Percentiles rank a stretch among this genome's conserved stretches.
phyloP scores from a whole-genome alignment of 2,888 invertebrate genomes.

The Teinopalpus imperialis region DNA sequence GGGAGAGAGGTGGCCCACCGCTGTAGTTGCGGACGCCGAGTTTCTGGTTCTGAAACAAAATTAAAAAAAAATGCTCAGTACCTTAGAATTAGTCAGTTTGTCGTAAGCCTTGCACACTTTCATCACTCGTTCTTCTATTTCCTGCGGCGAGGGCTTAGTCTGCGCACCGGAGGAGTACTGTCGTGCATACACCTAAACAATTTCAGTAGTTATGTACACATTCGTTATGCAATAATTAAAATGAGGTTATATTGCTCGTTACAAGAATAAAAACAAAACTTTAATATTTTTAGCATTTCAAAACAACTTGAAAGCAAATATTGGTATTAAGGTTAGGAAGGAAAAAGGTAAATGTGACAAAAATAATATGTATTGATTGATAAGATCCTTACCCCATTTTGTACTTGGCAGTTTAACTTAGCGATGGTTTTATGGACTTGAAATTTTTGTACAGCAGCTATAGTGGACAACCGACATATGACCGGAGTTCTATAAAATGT shows the following conservation, averaged over 20 bases:
- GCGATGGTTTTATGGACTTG: conserved; percentile 50
- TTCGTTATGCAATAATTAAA: conserved; percentile 75
- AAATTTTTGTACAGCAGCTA: conserved; percentile 66
- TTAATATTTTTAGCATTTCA: too few relatives aligned
- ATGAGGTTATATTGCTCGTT: conserved; percentile 61
- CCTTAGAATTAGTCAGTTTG: conserved; percentile 94
- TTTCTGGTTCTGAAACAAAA: conserved; percentile 84
- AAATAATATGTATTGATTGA: conserved; percentile 40
- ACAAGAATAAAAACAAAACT: conserved; percentile 11
- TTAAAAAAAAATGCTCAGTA: conserved; percentile 70
- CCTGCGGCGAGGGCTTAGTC: conserved; percentile 81
- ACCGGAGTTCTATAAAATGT: conserved; percentile 59
- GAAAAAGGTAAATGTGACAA: conserved; percentile 28
- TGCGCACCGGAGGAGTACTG: conserved; percentile 59
- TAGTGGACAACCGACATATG: conserved; percentile 68
- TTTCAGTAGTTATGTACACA: conserved; percentile 61
- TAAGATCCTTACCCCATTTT: conserved; percentile 61
- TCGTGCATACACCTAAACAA: conserved; percentile 70
- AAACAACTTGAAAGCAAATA: too few relatives aligned
- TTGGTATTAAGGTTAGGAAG: too few relatives aligned
- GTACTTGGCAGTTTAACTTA: conserved; percentile 47
- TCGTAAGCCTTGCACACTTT: conserved; percentile 94
- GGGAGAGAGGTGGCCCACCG: conserved; percentile 87
- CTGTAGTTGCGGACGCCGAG: conserved; percentile 88
- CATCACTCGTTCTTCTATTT: conserved; percentile 90